Evolutionary conservation across 2,113 vertebrate genomes (phyloP).

Genomic region (Indicator maculatus): DNA sequence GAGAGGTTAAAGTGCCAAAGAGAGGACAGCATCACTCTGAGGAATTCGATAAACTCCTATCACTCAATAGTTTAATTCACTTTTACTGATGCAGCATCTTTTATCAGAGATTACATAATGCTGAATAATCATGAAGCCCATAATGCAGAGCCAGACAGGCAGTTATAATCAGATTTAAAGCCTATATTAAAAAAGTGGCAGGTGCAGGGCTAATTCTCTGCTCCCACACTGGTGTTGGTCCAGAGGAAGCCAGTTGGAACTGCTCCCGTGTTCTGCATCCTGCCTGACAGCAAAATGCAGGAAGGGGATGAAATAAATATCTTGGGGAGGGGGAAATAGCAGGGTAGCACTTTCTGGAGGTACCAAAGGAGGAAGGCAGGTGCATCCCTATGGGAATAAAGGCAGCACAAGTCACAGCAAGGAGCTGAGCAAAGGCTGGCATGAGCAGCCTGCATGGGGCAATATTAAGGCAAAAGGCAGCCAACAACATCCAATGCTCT

Average conservation of each 20-base stretch:
- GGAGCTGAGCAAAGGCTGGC: not conserved
- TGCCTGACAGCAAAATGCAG: not conserved
- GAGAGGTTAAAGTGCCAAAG: constrained; percentile 54
- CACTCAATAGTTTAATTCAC: constrained; percentile 67
- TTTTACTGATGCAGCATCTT: constrained; percentile 64
- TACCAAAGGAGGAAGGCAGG: not conserved
- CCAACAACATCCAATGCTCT: not conserved
- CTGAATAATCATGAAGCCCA: constrained; percentile 53
- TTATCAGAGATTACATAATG: constrained; percentile 71
- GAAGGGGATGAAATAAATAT: not conserved
- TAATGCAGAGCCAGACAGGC: constrained; percentile 53
- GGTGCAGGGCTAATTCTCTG: constrained; percentile 12
- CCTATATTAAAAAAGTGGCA: constrained; percentile 32
- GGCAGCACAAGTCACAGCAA: not conserved
- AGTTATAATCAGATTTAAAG: constrained; percentile 71
- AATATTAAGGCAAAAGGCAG: not conserved
- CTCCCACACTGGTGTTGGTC: not conserved
- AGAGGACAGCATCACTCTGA: constrained; percentile 2
- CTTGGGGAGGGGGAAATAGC: not conserved
- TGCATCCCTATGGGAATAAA: rapidly evolving
- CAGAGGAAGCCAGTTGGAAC: constrained; percentile 1
- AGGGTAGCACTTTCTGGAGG: not conserved
- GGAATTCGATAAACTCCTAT: constrained; percentile 59
- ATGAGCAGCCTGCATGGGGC: not conserved
- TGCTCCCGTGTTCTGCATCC: not conserved